phyloP scores from a whole-genome alignment of 2,888 invertebrate species.

The Phyllotreta striolata region DNA sequence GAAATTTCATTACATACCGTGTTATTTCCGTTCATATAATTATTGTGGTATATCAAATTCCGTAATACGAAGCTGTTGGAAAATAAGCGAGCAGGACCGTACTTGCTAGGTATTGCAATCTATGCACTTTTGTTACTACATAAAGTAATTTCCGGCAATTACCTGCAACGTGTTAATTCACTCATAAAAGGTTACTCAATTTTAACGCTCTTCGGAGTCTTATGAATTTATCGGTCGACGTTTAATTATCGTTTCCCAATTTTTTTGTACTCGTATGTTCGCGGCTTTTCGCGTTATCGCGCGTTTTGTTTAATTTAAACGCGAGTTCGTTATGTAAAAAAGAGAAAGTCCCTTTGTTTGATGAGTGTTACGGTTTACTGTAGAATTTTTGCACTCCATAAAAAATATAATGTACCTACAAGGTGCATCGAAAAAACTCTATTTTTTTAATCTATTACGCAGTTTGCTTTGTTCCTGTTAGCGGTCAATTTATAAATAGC shows the following conservation, averaged over 20 bases:
- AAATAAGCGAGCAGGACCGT: too few species aligned
- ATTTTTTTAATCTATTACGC: too few species aligned
- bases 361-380: background rate
- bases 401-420: too few species aligned
- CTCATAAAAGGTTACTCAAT: constrained; percentile 22
- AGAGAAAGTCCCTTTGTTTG: constrained; percentile 2
- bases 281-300: background rate
- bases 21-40: constrained; percentile 4
- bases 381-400: too few species aligned
- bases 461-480: too few species aligned
- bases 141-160: constrained; percentile 16
- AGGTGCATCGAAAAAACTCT: too few species aligned
- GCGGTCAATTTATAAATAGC: too few species aligned
- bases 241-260: constrained; percentile 4
- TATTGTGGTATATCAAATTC: background rate
- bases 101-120: background rate
- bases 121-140: background rate
- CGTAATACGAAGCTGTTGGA: too few species aligned
- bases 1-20: constrained; percentile 2
- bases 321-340: constrained; percentile 5
- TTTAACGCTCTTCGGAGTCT: constrained; percentile 10
- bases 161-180: constrained; percentile 9
- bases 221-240: background rate
- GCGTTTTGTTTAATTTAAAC: background rate
- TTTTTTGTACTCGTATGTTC: background rate